Evolutionary conservation across 2,888 invertebrate species (phyloP), one percentile per base, ranked within the genome.

Genomic region (Craniophora ligustri): DNA sequence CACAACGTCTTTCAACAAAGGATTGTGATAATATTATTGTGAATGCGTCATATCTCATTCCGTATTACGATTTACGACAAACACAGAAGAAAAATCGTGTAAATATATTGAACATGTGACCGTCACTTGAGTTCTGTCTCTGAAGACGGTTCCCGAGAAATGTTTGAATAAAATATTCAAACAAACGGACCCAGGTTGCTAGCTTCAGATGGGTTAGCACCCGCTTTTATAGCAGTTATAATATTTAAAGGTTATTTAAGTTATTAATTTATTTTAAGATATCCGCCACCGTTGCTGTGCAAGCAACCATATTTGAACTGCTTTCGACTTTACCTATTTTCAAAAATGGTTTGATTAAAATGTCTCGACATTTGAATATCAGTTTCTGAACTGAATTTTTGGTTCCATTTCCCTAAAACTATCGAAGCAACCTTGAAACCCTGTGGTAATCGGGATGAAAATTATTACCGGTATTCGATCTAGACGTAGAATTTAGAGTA

Each of bases 131-230:
- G 62, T 53, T 58, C 49, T n/a, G n/a, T 30, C 57, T 35, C 38
- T 41, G 40, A 39, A 39, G 46, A 44, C 34, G 48, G 66, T 72
- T 68, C 40, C 39, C 46, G 57, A 59, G 63, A 58, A 56, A 64
- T 50, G 50, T 64, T 58, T 56, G 32, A 44, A 60, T 53, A 48
- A 65, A 63, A 65, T 72, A 62, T 69, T 69, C 65, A 72, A 59
- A 69, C 56, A 67, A 55, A 67, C 67, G 41, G 23, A 41, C 34
- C 28, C 45, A 62, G 53, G 65, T 58, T 57, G 48, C 64, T 45
- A 64, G 45, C 34, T 6, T 48, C 38, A 30, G 53, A 46, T 21
- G 64, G 54, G 60, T 54, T 54, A 63, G 41, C 51, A 35, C 51
- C 15, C 13, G 45, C 28, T 48, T 59, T 51, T 54, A 57, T 62